Percentiles rank a stretch among this genome's conserved stretches.
Conservation (phyloP, 2,888 invertebrate genomes). For the Xestobium rufovillosum region DNA sequence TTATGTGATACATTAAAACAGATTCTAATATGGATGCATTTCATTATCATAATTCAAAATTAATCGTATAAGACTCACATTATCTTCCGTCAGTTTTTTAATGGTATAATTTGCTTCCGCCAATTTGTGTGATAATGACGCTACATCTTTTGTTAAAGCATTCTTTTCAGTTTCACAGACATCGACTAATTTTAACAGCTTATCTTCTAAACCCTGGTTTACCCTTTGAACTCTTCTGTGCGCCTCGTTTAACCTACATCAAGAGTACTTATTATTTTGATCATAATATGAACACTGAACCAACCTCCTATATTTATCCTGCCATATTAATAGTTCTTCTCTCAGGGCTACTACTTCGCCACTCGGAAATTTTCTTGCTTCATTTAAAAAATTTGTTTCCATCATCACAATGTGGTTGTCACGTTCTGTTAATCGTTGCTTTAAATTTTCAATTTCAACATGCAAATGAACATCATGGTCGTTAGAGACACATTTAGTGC, state of each 20-base stretch:
- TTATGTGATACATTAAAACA: too few species aligned
- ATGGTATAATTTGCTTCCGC: constrained; percentile 80
- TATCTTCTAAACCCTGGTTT: constrained; percentile 92
- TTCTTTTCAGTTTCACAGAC: constrained; percentile 85
- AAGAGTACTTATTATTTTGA: constrained; percentile 11
- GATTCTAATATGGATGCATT: too few species aligned
- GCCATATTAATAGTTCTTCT: constrained; percentile 79
- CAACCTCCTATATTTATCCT: constrained; percentile 86
- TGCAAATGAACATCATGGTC: constrained; percentile 63
- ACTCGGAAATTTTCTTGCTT: constrained; percentile 48
- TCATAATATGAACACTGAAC: constrained; percentile 6
- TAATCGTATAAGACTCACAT: constrained; percentile 52
- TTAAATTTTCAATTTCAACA: constrained; percentile 79
- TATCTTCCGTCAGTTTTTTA: constrained; percentile 76
- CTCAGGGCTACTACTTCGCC: constrained; percentile 70
- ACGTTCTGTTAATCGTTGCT: constrained; percentile 72
- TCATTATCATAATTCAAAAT: too few species aligned
- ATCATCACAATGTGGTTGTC: constrained; percentile 78
- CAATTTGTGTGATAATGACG: constrained; percentile 72
- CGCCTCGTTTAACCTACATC: constrained; percentile 78
- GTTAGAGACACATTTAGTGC: constrained; percentile 45
- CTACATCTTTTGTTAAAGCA: constrained; percentile 78
- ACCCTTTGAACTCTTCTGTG: constrained; percentile 90
- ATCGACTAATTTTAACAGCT: constrained; percentile 84
- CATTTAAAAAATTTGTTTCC: constrained; percentile 78